Base-by-base conservation (phyloP, 1,140 invertebrate species). In the Megalonaias nervosa region DNA sequence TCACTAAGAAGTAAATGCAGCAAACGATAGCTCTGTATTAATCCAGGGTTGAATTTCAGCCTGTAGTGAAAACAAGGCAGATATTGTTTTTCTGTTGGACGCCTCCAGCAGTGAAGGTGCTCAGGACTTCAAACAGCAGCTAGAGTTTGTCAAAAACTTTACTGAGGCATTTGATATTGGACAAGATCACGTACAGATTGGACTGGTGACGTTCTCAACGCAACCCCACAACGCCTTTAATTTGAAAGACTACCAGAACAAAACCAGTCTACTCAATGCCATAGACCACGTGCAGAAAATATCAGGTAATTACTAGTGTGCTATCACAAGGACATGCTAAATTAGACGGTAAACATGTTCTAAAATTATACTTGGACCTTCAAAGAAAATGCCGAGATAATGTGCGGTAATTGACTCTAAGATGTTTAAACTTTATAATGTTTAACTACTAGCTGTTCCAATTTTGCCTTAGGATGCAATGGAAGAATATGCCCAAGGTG, bases 51-150 rank as follows among this genome's bases (percentile, higher is more conserved):
- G 58, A 15, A 26, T 81, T 72, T 58, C 58, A 85, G 85, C 60
- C 57, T 86, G 85, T 61, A 55, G 67, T 11, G 70, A 67, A 31
- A 72, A 76, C 31, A 83, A 84, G 19, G 83, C 82, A 3, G 85
- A 86, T 61, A 80, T 86, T 19, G 72, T 86, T 9, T 85, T 84
- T 66, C 70, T 85, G 12, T 58, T 86, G 71, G 85, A 86, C 57
- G 77, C 83, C 0, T 86, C 85, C 5, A 65, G 67, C 17, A 85
- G 84, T 65, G 84, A 82, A 60, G 83, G 84, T 11, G 19, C 59
- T 19, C 38, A 55, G 38, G 74, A 82, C 66, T 86, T 86, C 71
- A 26, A 71, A 23, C 75, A 80, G 31, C 77, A 83, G 67, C 72
- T 84, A 13, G 67, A 81, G 4, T 84, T 86, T 62, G 77, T 85